Evolutionary conservation across 92 coral and sea anemone species (phyloP).

Genomic region (Micromussa lordhowensis): DNA sequence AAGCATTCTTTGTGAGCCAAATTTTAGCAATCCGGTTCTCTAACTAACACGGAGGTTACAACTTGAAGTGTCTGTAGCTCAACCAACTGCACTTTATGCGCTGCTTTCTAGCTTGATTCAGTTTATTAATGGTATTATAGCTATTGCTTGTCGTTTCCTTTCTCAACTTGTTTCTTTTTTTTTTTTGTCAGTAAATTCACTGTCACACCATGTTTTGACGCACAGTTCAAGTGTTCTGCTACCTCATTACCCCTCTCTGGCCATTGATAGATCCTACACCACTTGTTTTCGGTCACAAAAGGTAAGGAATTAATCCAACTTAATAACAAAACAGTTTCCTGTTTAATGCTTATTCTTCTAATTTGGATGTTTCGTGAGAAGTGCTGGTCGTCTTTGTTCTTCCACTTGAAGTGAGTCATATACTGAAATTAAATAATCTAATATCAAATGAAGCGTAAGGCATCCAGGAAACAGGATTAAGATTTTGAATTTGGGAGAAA

Average conservation of each 20-base stretch:
- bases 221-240: conserved; percentile 15
- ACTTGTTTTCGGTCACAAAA: conserved; percentile 34
- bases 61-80: background rate
- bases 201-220: background rate
- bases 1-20: background rate
- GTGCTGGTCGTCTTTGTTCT: background rate
- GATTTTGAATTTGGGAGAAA: no score
- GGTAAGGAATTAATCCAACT: background rate
- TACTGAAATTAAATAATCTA: no score
- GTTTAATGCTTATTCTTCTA: background rate
- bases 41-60: background rate
- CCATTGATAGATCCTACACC: conserved; percentile 30
- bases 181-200: conserved; percentile 1
- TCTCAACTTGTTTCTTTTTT: no score
- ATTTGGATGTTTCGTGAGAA: background rate
- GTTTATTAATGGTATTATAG: no score
- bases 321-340: background rate
- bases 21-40: no score
- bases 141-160: background rate
- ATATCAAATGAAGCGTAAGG: no score
- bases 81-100: no score
- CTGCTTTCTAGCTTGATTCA: background rate
- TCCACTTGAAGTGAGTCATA: no score
- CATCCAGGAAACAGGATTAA: no score
- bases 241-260: background rate